Percentiles rank a stretch among this genome's conserved stretches.
These are phyloP conservation scores for Odontamblyopus rebecca DNA, from an alignment of 2,797 vertebrate species.

Conservation along the genomic window DNA sequence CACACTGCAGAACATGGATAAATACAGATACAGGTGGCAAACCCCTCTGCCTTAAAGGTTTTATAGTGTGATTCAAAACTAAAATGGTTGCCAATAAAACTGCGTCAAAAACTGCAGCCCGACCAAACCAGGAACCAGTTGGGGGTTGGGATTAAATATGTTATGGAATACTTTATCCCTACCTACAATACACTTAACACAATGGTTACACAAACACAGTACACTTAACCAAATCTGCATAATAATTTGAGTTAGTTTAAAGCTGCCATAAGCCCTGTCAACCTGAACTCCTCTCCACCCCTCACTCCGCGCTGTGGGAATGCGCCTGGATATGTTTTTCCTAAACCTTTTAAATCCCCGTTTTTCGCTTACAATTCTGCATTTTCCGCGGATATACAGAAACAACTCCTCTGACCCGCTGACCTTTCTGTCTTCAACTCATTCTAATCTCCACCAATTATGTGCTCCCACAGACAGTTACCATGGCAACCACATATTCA, in stretches of 20 bases:
- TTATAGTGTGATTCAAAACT: too few species aligned
- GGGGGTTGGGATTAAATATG: too few species aligned
- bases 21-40: too few species aligned
- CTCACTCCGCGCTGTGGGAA: neutral
- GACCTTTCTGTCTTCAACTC: constrained; percentile 4
- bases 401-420: neutral
- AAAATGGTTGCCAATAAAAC: too few species aligned
- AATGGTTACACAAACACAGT: too few species aligned
- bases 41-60: too few species aligned
- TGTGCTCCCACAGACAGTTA: neutral
- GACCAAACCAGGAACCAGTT: too few species aligned
- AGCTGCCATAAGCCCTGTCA: neutral
- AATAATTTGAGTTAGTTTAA: neutral
- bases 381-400: neutral
- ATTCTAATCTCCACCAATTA: constrained; percentile 5
- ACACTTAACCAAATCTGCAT: too few species aligned
- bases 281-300: constrained; percentile 1
- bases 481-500: neutral
- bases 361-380: neutral
- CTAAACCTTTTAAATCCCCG: neutral
- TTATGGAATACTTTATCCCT: too few species aligned
- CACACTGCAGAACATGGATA: too few species aligned
- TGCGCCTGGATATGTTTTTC: neutral
- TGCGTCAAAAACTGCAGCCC: too few species aligned
- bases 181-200: too few species aligned